A percentile compares a stretch with the other conserved stretches of the same genome.
Conservation (phyloP, 2,797 vertebrate species). For the Prionace glauca region DNA sequence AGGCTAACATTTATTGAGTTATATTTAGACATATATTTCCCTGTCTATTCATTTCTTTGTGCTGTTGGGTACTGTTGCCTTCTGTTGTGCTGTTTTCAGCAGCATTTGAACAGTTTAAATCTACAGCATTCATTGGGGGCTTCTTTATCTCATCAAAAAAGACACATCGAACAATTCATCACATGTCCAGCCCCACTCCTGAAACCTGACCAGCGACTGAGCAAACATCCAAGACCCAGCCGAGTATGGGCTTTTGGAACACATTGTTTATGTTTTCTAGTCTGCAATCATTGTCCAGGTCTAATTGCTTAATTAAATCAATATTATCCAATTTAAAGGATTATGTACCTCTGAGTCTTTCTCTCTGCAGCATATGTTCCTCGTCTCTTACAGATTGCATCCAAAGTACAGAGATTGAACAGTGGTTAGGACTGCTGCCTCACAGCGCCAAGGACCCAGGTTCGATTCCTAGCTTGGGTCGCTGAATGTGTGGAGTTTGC, state of each 20-base stretch:
- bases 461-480: too few relatives aligned
- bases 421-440: too few relatives aligned
- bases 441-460: too few relatives aligned
- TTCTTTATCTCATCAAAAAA: not conserved
- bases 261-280: not conserved
- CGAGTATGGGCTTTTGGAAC: not conserved
- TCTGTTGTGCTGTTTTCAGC: not conserved
- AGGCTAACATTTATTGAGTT: not conserved
- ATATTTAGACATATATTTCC: not conserved
- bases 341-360: not conserved
- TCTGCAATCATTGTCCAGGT: not conserved
- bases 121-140: not conserved
- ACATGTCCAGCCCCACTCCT: not conserved
- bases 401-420: not conserved
- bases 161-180: not conserved
- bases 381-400: not conserved
- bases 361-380: not conserved
- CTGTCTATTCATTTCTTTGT: not conserved
- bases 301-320: constrained; percentile 5
- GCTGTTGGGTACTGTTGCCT: not conserved
- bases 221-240: not conserved
- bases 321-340: not conserved
- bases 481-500: too few relatives aligned
- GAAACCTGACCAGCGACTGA: not conserved
- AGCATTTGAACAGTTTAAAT: constrained; percentile 7